phyloP scores from a whole-genome alignment of 2,113 vertebrate genomes.

The Odobenus rosmarus region DNA sequence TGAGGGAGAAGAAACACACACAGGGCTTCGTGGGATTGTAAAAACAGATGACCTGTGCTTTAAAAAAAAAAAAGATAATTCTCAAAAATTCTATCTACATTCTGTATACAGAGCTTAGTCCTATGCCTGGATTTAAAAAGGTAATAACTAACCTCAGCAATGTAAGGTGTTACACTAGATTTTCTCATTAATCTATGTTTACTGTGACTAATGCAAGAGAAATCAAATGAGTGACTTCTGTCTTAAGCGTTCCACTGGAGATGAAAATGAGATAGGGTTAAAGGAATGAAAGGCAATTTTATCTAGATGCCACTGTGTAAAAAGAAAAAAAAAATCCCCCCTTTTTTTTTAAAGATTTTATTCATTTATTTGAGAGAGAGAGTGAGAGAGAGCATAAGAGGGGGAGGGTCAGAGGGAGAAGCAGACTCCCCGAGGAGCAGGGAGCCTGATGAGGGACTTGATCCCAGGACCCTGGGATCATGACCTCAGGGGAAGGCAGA shows the following conservation, averaged over 20 bases:
- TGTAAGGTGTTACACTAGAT: constrained; percentile 71
- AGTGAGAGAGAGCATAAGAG: too few species aligned
- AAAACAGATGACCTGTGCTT: background rate
- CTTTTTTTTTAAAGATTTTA: too few species aligned
- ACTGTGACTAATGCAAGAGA: constrained; percentile 42
- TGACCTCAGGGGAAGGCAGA: too few species aligned
- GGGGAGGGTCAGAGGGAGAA: too few species aligned
- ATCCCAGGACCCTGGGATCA: too few species aligned
- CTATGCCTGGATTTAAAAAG: background rate
- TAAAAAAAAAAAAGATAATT: background rate
- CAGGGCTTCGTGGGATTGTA: background rate
- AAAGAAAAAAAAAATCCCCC: background rate
- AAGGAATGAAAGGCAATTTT: background rate
- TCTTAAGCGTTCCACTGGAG: background rate
- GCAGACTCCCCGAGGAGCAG: too few species aligned
- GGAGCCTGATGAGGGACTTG: too few species aligned
- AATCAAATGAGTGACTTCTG: constrained; percentile 68
- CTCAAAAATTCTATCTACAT: background rate
- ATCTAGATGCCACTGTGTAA: background rate
- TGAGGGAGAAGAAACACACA: background rate
- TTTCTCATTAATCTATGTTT: constrained; percentile 78
- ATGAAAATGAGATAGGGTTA: background rate
- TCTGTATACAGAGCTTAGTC: background rate
- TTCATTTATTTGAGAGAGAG: too few species aligned
- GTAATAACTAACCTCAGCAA: constrained; percentile 49